Percentiles rank a stretch among this genome's conserved stretches.
phyloP scores from a whole-genome alignment of 1,140 invertebrate genomes.

The Leptonema lineaticorne region DNA sequence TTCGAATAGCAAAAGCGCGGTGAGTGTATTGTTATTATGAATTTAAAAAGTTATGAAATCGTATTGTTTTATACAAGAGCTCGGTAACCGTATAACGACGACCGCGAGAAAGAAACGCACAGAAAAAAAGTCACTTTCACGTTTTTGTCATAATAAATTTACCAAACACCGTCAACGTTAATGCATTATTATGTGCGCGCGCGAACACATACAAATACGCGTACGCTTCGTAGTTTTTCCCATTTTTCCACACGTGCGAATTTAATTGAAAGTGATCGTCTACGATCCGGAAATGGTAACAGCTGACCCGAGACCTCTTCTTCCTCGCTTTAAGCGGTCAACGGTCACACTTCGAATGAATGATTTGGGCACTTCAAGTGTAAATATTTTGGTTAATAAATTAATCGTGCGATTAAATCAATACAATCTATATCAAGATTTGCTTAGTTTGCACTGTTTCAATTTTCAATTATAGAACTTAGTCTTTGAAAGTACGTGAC shows the following conservation, averaged over 20 bases:
- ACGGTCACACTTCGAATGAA: too few relatives aligned
- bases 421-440: too few relatives aligned
- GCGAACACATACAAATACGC: not conserved
- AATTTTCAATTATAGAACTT: too few relatives aligned
- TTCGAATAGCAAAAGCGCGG: not conserved
- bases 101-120: not conserved
- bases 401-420: too few relatives aligned
- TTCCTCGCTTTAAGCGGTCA: too few relatives aligned
- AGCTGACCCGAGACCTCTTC: too few relatives aligned
- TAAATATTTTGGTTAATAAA: too few relatives aligned
- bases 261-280: too few relatives aligned
- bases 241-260: not conserved
- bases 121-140: constrained; percentile 11
- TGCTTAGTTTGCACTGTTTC: too few relatives aligned
- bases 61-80: not conserved
- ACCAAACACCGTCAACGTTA: not conserved
- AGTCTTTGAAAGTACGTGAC: too few relatives aligned
- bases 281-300: too few relatives aligned
- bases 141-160: not conserved
- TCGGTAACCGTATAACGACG: not conserved
- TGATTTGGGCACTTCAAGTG: too few relatives aligned
- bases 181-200: not conserved
- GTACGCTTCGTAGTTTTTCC: not conserved
- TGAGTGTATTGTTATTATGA: constrained; percentile 8
- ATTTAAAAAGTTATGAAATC: constrained; percentile 7